A percentile compares a stretch with the other conserved stretches of the same genome.
These are phyloP conservation scores for Pteria penguin DNA, from an alignment of 2,888 invertebrate genomes.

Conservation along the genomic window DNA sequence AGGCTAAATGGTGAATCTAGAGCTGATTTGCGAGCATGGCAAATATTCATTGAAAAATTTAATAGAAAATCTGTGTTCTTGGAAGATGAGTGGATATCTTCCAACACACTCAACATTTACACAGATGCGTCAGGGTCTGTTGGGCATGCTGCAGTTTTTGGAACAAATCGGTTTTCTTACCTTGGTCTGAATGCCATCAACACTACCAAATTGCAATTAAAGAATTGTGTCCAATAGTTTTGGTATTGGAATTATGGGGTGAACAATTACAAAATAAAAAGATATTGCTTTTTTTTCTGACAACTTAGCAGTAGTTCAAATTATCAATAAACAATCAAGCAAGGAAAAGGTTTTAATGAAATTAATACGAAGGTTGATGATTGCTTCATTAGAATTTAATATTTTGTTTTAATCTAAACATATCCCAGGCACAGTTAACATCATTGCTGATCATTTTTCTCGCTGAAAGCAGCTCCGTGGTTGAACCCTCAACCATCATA, in stretches of 20 bases:
- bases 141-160: constrained; percentile 24
- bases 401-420: constrained; percentile 3
- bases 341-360: constrained; percentile 20
- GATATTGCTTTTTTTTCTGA: constrained; percentile 18
- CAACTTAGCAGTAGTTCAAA: constrained; percentile 18
- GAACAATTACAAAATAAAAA: not conserved
- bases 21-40: constrained; percentile 10
- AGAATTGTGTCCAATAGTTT: constrained; percentile 18
- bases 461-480: constrained; percentile 24
- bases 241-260: constrained; percentile 23
- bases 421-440: constrained; percentile 16
- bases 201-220: constrained; percentile 6
- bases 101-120: not conserved
- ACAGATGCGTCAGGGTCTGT: constrained; percentile 20
- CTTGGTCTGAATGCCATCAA: not conserved
- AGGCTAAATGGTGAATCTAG: constrained; percentile 8
- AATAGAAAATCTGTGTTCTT: constrained; percentile 34
- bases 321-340: too few species aligned
- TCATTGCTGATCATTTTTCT: constrained; percentile 24
- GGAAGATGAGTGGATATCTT: not conserved
- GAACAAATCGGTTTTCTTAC: not conserved
- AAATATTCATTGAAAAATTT: not conserved
- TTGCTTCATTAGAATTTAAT: not conserved
- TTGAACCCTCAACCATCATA: not conserved
- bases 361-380: constrained; percentile 7